Evolutionary conservation across 1,140 invertebrate species (phyloP).

Genomic region (Cotesia typhae): DNA sequence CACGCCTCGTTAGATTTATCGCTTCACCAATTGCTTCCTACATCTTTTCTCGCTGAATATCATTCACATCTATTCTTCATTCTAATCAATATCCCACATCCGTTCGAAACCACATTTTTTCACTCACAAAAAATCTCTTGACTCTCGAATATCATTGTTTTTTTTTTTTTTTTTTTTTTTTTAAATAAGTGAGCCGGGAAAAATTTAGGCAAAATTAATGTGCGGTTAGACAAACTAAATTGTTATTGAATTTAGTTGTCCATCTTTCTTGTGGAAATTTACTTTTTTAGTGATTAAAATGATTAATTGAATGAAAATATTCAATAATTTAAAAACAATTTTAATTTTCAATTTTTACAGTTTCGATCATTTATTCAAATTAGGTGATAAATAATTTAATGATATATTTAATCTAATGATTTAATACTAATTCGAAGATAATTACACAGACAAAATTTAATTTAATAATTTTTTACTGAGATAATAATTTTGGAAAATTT

Average conservation of each 20-base stretch:
- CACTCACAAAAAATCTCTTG: background rate
- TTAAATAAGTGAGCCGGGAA: background rate
- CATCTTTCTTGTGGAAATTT: no score
- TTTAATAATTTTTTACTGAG: background rate
- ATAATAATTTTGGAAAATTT: background rate
- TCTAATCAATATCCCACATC: slow-evolving; percentile 16
- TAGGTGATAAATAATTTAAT: no score
- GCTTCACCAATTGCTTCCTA: slow-evolving; percentile 41
- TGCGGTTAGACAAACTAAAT: no score
- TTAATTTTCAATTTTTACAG: no score
- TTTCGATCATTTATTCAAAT: no score
- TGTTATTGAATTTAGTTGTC: no score
- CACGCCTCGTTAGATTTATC: slow-evolving; percentile 59
- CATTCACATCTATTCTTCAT: slow-evolving; percentile 22
- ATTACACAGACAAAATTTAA: no score
- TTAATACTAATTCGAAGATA: no score
- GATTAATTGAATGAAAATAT: background rate
- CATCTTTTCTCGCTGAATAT: slow-evolving; percentile 33
- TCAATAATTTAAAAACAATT: background rate
- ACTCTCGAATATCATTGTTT: background rate
- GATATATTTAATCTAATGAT: no score
- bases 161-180: background rate
- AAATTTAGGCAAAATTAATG: no score
- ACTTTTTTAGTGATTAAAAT: no score
- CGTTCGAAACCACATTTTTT: background rate